Base-by-base conservation (phyloP, 1,140 invertebrate species). In the Acromyrmex echinatior region DNA sequence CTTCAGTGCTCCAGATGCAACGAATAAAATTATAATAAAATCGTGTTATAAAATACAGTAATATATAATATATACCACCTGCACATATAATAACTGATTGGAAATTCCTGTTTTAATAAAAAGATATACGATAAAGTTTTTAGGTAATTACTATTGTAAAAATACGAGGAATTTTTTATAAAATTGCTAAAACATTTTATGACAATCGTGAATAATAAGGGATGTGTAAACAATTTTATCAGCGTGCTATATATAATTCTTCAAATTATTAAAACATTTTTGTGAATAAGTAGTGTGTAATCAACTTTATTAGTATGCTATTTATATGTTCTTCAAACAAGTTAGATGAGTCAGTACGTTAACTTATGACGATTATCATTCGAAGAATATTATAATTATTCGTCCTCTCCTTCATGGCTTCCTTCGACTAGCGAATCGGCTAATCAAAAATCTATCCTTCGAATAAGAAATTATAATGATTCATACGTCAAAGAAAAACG, bases 381-480 rank as follows among this genome's bases (percentile, higher is more conserved):
- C 31, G 16, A 74, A 60, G 45, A 82, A 45, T 25, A 9, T 74
- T 14, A 49, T 16, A 82, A 62, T 82, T 82, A 74, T 74, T 81
- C 18, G 25, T 31, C 5, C 7, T 82, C 31, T 81, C 21, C 68
- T 82, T 73, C 12, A 9, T 82, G 1, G 2, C 56, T 82, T 73
- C 49, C 53, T 73, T 58, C 53, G 16, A 60, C 25, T 31, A 45
- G 18, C 56, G 70, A 74, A 62, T 73, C 18, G 25, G 3, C 18
- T 82, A 82, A 82, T 73, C 70, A 63, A 58, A 49, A 74, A 82
- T 82, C 68, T 82, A 74, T 73, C 56, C 68, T 82, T 82, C 21
- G 25, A 79, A 6, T 45, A 51, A 58, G 51, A 35, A 80, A 58
- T 45, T 58, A 18, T 9, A 4, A 45, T 81, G 58, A 86, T 53